Conservation (phyloP, 2,888 invertebrate genomes). For the Drosophila limbata region DNA sequence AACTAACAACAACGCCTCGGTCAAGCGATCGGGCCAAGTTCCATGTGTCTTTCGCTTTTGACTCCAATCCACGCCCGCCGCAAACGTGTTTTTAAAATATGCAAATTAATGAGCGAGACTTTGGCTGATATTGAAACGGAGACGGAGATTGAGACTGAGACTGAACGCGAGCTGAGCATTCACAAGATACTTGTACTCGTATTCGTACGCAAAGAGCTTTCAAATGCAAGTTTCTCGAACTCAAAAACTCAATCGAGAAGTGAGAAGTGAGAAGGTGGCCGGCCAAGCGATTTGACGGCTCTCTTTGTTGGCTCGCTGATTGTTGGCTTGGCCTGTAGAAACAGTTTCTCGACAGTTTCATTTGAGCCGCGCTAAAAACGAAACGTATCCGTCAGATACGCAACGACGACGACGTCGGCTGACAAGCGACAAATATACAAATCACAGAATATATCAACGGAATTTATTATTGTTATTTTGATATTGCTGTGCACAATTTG, state of each 20-base stretch:
- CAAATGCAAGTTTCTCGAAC: slow-evolving; percentile 51
- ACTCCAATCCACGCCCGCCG: slow-evolving; percentile 63
- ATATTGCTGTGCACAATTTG: slow-evolving; percentile 19
- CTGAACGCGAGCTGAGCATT: slow-evolving; percentile 55
- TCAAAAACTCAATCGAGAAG: slow-evolving; percentile 70
- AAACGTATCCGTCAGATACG: slow-evolving; percentile 81
- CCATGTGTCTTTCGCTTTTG: slow-evolving; percentile 44
- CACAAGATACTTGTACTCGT: slow-evolving; percentile 61
- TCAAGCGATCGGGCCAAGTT: slow-evolving; percentile 55
- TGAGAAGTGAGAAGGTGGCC: slow-evolving; percentile 49
- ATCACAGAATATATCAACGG: slow-evolving; percentile 29
- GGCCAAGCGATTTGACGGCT: slow-evolving; percentile 50
- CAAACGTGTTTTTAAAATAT: slow-evolving; percentile 72
- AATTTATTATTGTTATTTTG: slow-evolving; percentile 17
- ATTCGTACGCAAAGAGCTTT: slow-evolving; percentile 63
- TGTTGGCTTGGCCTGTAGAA: slow-evolving; percentile 59
- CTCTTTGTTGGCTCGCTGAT: slow-evolving; percentile 49
- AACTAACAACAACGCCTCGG: slow-evolving; percentile 47
- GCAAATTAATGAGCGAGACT: slow-evolving; percentile 69
- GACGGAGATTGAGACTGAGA: slow-evolving; percentile 28
- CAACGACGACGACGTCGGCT: slow-evolving; percentile 50
- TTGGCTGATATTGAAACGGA: slow-evolving; percentile 17
- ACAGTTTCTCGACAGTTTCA: slow-evolving; percentile 80
- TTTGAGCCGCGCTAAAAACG: slow-evolving; percentile 84
- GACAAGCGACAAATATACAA: slow-evolving; percentile 46